Evolutionary conservation across 2,113 vertebrate species (phyloP), one percentile per base, ranked within the genome.

Genomic region (Elachura formosa): DNA sequence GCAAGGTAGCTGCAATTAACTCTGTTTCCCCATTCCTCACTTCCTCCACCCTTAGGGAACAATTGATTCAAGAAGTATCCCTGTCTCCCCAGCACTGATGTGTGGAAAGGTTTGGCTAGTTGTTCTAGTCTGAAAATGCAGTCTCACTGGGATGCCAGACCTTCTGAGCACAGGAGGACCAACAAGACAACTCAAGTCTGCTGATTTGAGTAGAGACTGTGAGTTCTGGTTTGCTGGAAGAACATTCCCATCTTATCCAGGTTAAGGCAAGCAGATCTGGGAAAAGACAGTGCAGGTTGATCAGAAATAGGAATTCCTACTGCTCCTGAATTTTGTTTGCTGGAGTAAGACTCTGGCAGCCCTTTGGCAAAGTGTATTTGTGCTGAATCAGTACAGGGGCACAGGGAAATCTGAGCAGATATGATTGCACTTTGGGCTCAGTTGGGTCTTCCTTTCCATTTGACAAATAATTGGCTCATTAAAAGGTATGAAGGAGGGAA

Each of bases 91-190:
- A 94, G 96, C 90, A 9, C 3, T 40, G n/a, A 36, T 6, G 18
- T 17, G 15, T 31, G 75, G 85, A 87, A 83, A 93, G 62, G 54
- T 54, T 88, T 82, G 76, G 51, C 48, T 78, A 33, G 31, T 87
- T 94, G 40, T n/a, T 81, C 76, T 79, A 63, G 84, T 71, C 52
- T 61, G 64, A 92, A 89, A 91, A 84, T 81, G 92, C 68, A 72
- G 49, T 63, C 61, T 67, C 36, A 2, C 59, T 59, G 62, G 21
- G 34, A n/a, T 84, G 71, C 71, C 72, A 92, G 89, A 49, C 83
- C 80, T 85, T 87, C 19, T 72, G 63, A 89, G 55, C 59, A 16
- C 63, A 77, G 77, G 41, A 72, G 46, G 51, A 76, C 46, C 82
- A 83, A 46, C 75, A 94, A 78, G 71, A 85, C 55, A 34, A 4